phyloP scores from a whole-genome alignment of 2,797 vertebrate genomes.

The Selene dorsalis region DNA sequence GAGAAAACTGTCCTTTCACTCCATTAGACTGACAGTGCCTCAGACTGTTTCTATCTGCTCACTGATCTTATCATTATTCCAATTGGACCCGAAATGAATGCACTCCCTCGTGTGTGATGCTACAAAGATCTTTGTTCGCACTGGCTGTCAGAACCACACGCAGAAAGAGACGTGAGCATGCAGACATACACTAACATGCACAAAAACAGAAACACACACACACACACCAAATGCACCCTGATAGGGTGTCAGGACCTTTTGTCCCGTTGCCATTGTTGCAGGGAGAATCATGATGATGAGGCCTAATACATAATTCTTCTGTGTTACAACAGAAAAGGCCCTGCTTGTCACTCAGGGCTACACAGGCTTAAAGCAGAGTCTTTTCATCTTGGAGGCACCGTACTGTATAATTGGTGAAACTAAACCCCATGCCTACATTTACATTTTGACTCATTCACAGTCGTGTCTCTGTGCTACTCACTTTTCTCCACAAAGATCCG shows the following conservation, averaged over 20 bases:
- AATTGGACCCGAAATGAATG: conserved; percentile 65
- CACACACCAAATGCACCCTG: conserved; percentile 46
- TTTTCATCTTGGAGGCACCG: conserved; percentile 68
- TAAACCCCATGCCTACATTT: conserved; percentile 67
- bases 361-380: conserved; percentile 61
- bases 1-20: conserved; percentile 60
- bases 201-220: conserved; percentile 48
- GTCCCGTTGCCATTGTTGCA: conserved; percentile 69
- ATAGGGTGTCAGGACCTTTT: conserved; percentile 74
- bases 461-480: conserved; percentile 11
- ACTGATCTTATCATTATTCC: conserved; percentile 75
- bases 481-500: conserved; percentile 21
- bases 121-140: conserved; percentile 43
- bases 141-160: conserved; percentile 58
- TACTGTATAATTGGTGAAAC: conserved; percentile 75
- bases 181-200: conserved; percentile 54
- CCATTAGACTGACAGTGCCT: conserved; percentile 62
- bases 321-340: conserved; percentile 72
- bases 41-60: conserved; percentile 57
- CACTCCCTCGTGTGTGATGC: conserved; percentile 60
- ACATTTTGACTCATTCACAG: conserved; percentile 68
- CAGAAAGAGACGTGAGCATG: conserved; percentile 48
- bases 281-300: conserved; percentile 76
- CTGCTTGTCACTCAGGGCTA: conserved; percentile 74
- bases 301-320: conserved; percentile 78